A percentile compares a stretch with the other conserved stretches of the same genome.
phyloP scores from a whole-genome alignment of 2,888 invertebrate genomes.

The Romanomermis culicivorax region DNA sequence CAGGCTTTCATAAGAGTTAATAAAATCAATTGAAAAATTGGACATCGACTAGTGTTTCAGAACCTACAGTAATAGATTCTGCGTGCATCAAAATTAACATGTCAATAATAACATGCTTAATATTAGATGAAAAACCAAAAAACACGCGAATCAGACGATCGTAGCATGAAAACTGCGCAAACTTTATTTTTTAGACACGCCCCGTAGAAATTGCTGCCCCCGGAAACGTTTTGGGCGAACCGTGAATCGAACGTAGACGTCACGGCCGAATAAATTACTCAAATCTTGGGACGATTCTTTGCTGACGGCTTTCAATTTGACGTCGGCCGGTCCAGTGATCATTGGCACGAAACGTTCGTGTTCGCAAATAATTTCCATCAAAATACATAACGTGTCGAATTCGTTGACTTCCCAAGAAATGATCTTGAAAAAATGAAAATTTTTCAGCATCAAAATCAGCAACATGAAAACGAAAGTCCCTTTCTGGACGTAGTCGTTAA shows the following conservation, averaged over 20 bases:
- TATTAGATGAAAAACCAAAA: too few species aligned
- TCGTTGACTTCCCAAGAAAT: conserved; percentile 11
- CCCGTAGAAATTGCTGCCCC: background rate
- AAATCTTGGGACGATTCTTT: conserved; percentile 2
- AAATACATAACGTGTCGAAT: conserved; percentile 9
- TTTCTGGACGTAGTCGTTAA: too few species aligned
- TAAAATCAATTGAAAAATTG: too few species aligned
- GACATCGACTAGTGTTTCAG: too few species aligned
- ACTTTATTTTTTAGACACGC: too few species aligned
- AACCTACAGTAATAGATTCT: too few species aligned
- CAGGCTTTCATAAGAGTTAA: too few species aligned
- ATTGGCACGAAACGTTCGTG: background rate
- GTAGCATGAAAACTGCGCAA: too few species aligned
- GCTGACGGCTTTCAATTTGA: background rate
- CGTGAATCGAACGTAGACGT: conserved; percentile 8
- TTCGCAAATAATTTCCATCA: conserved; percentile 6
- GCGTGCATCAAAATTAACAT: too few species aligned
- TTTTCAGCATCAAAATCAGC: background rate
- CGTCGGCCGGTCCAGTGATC: conserved; percentile 4
- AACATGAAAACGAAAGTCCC: too few species aligned
- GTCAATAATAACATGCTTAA: too few species aligned
- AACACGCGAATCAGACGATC: too few species aligned
- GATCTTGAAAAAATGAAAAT: conserved; percentile 6
- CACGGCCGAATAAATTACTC: conserved; percentile 9
- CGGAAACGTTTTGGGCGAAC: background rate